Evolutionary conservation across 2,888 invertebrate species (phyloP), one percentile per base, ranked within the genome.

Genomic region (Pristionchus arcanus): DNA sequence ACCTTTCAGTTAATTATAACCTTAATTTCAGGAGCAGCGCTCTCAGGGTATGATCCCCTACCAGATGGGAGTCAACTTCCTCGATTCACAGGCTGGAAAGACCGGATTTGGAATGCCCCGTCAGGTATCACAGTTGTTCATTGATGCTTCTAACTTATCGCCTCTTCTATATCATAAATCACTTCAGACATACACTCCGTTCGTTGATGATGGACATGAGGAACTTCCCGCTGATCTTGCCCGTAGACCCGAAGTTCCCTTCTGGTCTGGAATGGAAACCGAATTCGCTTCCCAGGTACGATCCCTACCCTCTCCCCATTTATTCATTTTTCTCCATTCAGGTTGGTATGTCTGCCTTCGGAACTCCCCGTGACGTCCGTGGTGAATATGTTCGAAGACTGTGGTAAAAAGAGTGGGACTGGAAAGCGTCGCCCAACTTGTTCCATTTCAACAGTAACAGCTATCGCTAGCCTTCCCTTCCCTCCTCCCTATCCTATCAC

Each of bases 41-140:
- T 95, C 95, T 86, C 95, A 94, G 91, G 94, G 93, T 86, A 93
- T 94, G 93, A 96, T 96, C 93, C 96, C 96, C 59, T 95, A 96
- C 90, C 96, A 96, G 92, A 96, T 96, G 94, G 96, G 96, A 90
- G 96, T 96, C 91, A 96, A 96, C 94, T 95, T 95, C 94, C 96
- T 96, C 84, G 96, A 96, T 49, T 96, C 96, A 55, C 96, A 96
- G 93, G 94, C 95, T 63, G 96, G 96, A 90, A 96, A 96, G 95
- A 96, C 96, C 83, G 96, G 96, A 25, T 96, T 96, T 94, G 96
- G 96, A 63, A 95, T 96, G 92, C 95, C 96, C 16, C 94, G 96
- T 85, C 90, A 90, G 91, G 90, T 90, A 15, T 28, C 49, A 15
- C 25, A 0, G 34, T 15, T 81, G 7, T n/a, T 25, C 2, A 74